Percentiles rank a stretch among this genome's conserved stretches.
phyloP scores from a whole-genome alignment of 1,140 invertebrate species.

The Venturia canescens region DNA sequence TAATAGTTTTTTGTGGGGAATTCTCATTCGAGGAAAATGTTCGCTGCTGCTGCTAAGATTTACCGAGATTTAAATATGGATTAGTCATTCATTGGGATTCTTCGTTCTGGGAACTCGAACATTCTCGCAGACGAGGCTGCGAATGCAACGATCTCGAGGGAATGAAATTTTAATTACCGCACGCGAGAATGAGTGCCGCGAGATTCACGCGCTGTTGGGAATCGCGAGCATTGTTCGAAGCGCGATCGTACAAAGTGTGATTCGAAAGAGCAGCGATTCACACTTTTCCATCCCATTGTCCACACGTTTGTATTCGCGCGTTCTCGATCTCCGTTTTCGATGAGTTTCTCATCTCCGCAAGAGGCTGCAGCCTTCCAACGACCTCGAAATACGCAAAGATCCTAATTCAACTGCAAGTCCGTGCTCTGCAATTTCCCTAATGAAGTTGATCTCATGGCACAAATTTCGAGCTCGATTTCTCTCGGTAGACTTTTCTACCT shows the following conservation, averaged over 20 bases:
- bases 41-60: too few species aligned
- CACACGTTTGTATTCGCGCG: not conserved
- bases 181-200: conserved; percentile 1
- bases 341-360: too few species aligned
- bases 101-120: conserved; percentile 18
- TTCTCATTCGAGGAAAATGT: too few species aligned
- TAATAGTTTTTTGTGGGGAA: too few species aligned
- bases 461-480: too few species aligned
- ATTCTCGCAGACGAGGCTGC: not conserved
- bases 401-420: too few species aligned
- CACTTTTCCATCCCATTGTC: too few species aligned
- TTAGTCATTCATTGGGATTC: conserved; percentile 13
- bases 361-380: too few species aligned
- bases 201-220: not conserved
- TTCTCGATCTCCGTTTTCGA: not conserved
- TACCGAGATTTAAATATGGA: not conserved
- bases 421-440: too few species aligned
- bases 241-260: not conserved
- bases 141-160: not conserved
- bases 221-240: conserved; percentile 6
- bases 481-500: too few species aligned
- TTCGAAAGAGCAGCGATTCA: not conserved
- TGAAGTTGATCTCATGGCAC: too few species aligned
- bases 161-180: conserved; percentile 10
- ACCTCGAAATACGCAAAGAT: too few species aligned